These are phyloP conservation scores for Macrobrachium nipponense DNA, from an alignment of 1,140 invertebrate species.

Conservation along the genomic window DNA sequence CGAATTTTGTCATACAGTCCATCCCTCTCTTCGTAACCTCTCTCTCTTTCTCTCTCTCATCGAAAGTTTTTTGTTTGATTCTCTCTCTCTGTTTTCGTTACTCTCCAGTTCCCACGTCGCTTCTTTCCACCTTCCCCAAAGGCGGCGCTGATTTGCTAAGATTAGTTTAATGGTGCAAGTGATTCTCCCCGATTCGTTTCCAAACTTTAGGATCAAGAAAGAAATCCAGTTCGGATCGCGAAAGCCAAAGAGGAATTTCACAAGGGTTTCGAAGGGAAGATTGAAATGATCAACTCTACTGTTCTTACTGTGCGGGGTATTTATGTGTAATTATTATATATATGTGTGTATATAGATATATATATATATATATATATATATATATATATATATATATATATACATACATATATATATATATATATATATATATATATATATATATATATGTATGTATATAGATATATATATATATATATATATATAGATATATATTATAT, in stretches of 20 bases:
- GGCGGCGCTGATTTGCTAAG: no score
- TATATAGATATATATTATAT: background rate
- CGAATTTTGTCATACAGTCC: no score
- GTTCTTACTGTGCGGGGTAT: no score
- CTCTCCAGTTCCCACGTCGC: background rate
- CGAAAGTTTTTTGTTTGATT: no score
- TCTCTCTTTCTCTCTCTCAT: no score
- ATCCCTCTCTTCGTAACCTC: no score
- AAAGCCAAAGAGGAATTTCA: background rate
- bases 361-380: background rate
- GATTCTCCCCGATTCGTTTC: background rate
- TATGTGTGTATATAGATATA: no score
- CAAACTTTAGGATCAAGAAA: background rate
- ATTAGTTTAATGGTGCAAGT: background rate
- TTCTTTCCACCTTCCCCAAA: no score
- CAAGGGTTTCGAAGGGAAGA: no score
- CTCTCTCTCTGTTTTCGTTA: no score
- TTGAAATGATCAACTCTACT: no score
- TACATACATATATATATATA: constrained; percentile 1
- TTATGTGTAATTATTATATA: no score
- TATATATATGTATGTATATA: background rate
- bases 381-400: background rate
- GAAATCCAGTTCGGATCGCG: background rate
- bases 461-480: background rate
- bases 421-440: constrained; percentile 11